phyloP scores from a whole-genome alignment of 35 echinoderm and acorn worm genomes.

The Hemicentrotus pulcherrimus region DNA sequence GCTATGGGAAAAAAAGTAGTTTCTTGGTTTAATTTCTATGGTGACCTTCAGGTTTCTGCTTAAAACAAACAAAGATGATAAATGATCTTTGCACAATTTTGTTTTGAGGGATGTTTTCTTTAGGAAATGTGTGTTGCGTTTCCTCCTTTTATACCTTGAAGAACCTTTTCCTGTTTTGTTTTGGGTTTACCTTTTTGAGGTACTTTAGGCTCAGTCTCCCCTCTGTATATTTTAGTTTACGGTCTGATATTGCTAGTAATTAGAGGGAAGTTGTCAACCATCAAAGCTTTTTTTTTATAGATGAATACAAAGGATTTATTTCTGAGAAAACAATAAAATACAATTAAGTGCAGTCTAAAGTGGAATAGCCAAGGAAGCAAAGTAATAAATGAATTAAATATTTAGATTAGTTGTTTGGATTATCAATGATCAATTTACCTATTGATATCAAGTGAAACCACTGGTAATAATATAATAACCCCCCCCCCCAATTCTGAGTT shows the following conservation, averaged over 20 bases:
- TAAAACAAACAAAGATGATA: not conserved
- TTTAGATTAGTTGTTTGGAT: not conserved
- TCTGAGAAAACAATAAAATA: not conserved
- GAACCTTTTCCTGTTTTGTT: not conserved
- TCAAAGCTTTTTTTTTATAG: not conserved
- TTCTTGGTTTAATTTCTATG: not conserved
- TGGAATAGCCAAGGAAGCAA: not conserved
- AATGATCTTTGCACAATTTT: not conserved
- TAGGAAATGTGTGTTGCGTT: not conserved
- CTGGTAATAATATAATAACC: not conserved
- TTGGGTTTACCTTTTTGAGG: not conserved
- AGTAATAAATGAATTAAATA: not conserved
- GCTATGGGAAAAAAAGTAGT: not conserved
- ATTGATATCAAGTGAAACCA: not conserved
- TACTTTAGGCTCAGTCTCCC: not conserved
- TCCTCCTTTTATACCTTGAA: not conserved
- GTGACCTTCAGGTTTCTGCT: not conserved
- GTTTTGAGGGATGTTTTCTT: not conserved
- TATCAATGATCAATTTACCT: not conserved
- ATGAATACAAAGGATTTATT: not conserved
- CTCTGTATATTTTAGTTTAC: not conserved
- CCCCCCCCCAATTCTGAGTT: not conserved
- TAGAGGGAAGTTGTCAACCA: not conserved
- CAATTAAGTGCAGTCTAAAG: not conserved
- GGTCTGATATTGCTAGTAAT: not conserved